Evolutionary conservation across 2,888 invertebrate genomes (phyloP), one percentile per base, ranked within the genome.

Genomic region (Euclidia mi): DNA sequence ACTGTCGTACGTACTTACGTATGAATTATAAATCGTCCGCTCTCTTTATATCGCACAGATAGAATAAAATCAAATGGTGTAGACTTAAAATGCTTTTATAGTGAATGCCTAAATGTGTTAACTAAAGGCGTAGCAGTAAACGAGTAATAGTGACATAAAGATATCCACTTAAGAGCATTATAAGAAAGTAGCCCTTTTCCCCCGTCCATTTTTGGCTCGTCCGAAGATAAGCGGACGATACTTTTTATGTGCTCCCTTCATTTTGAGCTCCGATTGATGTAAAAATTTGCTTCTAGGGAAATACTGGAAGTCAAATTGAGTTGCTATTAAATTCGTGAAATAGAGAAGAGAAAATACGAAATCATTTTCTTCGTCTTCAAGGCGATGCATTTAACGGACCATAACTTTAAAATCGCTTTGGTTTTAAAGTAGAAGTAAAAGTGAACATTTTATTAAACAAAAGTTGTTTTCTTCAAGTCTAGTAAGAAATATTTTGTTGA

Each of bases 121-220:
- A 47, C 46, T 43, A 29, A 43, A 50, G 37, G 29, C 50, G 43
- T 2, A 25, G 65, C 37, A 52, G 64, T 68, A 64, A 64, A 64
- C 53, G 74, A 45, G 43, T 56, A 65, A 71, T 61, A 70, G 57
- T 52, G 43, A 34, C 66, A 74, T 74, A 57, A 74, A 66, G 66
- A 56, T 73, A 43, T 62, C 40, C 52, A 38, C 44, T 41, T 55
- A 25, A 46, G 41, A 58, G 55, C 45, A 51, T 63, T 63, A 68
- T 46, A 50, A 49, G 52, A 44, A 62, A 75, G 53, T 68, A 58
- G 56, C 60, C 67, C 41, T 60, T 70, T 75, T 51, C 56, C 56
- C 43, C 46, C 43, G 72, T 56, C 62, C 69, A 68, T 58, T 73
- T 73, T 75, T 65, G 47, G 49, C 45, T 61, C 58, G 60, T 58